Percentiles rank a stretch among this genome's conserved stretches.
These are phyloP conservation scores for Anguilla anguilla DNA, from an alignment of 2,797 vertebrate species.

Conservation along the genomic window DNA sequence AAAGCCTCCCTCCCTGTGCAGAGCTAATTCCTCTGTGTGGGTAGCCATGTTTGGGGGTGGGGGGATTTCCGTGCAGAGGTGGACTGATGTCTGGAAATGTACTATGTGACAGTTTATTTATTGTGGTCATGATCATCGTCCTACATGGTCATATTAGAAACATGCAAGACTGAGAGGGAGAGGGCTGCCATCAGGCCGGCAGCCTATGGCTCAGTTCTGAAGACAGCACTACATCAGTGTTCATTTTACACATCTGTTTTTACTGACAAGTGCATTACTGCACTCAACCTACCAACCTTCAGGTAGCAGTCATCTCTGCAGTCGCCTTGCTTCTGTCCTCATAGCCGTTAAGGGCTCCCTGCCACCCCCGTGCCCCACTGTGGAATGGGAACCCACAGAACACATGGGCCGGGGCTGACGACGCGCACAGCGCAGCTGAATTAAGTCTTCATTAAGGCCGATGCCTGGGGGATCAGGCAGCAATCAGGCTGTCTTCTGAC, in stretches of 20 bases:
- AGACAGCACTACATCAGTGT: too few relatives aligned
- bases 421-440: not conserved
- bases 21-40: not conserved
- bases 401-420: not conserved
- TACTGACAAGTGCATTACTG: not conserved
- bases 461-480: not conserved
- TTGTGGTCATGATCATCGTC: not conserved
- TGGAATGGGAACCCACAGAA: not conserved
- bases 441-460: constrained; percentile 5
- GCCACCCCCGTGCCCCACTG: not conserved
- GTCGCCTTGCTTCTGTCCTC: not conserved
- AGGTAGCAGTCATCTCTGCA: not conserved
- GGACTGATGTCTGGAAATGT: not conserved
- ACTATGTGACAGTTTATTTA: not conserved
- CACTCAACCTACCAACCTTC: not conserved
- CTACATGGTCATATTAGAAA: not conserved
- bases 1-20: not conserved
- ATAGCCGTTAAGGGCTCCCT: not conserved
- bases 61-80: not conserved
- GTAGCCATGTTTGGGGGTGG: not conserved
- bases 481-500: not conserved
- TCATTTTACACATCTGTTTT: not conserved
- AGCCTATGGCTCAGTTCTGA: not conserved
- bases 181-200: not conserved
- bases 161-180: not conserved